These are phyloP conservation scores for Gambusia holbrooki DNA, from an alignment of 2,113 vertebrate species.

Conservation along the genomic window DNA sequence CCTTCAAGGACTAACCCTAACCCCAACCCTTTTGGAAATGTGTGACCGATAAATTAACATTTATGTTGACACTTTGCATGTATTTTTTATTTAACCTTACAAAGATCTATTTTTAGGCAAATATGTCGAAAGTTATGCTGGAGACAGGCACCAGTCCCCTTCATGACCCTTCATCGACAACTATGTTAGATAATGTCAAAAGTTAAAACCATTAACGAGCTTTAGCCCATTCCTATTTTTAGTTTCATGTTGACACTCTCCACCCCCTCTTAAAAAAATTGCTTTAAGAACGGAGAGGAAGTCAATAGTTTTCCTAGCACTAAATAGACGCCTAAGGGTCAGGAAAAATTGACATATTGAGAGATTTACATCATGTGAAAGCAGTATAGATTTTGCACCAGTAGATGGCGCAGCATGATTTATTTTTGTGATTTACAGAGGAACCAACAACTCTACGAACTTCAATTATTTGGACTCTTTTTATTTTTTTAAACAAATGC, in stretches of 20 bases:
- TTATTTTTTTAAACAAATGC: too few species aligned
- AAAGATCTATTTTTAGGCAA: neutral
- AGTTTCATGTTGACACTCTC: neutral
- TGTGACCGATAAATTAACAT: too few species aligned
- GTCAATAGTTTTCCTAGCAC: neutral
- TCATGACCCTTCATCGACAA: too few species aligned
- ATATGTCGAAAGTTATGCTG: neutral
- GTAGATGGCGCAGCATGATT: slow-evolving; percentile 26
- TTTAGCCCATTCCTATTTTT: neutral
- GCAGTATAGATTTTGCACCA: neutral
- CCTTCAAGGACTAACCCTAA: too few species aligned
- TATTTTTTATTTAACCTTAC: neutral
- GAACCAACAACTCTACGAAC: neutral
- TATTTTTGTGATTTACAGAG: neutral
- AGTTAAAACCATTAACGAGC: neutral
- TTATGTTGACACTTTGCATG: too few species aligned
- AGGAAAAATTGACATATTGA: neutral
- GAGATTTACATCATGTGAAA: too few species aligned
- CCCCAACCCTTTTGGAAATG: neutral
- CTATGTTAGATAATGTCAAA: neutral
- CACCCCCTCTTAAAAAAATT: too few species aligned
- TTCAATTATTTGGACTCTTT: too few species aligned
- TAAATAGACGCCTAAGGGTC: neutral
- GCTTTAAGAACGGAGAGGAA: neutral
- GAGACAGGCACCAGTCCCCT: too few species aligned